Evolutionary conservation across 2,113 vertebrate genomes (phyloP), one percentile per base, ranked within the genome.

Genomic region (Propithecus coquereli): DNA sequence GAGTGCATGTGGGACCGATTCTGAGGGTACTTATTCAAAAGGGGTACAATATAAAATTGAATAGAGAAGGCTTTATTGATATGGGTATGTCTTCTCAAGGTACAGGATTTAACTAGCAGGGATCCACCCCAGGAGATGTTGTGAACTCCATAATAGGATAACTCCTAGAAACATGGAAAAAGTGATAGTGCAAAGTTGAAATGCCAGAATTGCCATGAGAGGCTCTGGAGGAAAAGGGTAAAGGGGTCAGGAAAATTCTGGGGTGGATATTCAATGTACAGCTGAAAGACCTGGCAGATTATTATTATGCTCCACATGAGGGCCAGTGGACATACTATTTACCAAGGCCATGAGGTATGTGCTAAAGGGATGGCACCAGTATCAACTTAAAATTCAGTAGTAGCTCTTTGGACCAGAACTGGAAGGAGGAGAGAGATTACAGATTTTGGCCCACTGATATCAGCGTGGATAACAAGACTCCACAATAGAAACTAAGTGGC

Each of bases 211-310:
- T 91, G 1, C 18, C 70, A 47, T 27, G n/a, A 7, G 3, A 59
- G 50, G 0, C 20, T 80, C 13, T 40, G 45, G 18, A 13, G 5
- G 52, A 43, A 45, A 34, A 0, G 8, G 3, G 0, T 14, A 43
- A 9, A 61, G 45, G 22, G 6, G 1, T 70, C 23, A 30, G 12
- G 4, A 5, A 27, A 57, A 65, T 30, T 17, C 16, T 81, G 14
- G 23, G 54, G 68, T 52, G 13, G 5, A 47, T 80, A 63, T 61
- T 73, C 27, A 32, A 6, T 47, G 7, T 12, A 68, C 8, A 37
- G 18, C 23, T 57, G 25, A n/a, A 37, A 87, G 25, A 77, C 34
- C 34, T 5, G 45, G 40, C 8, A 22, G 34, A 59, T 61, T 40
- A 30, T 11, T 47, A 30, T 8, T 54, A 9, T 8, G 8, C 13